These are phyloP conservation scores for Mormyrops attenuatus DNA, from an alignment of 2,797 vertebrate genomes.

Conservation along the genomic window DNA sequence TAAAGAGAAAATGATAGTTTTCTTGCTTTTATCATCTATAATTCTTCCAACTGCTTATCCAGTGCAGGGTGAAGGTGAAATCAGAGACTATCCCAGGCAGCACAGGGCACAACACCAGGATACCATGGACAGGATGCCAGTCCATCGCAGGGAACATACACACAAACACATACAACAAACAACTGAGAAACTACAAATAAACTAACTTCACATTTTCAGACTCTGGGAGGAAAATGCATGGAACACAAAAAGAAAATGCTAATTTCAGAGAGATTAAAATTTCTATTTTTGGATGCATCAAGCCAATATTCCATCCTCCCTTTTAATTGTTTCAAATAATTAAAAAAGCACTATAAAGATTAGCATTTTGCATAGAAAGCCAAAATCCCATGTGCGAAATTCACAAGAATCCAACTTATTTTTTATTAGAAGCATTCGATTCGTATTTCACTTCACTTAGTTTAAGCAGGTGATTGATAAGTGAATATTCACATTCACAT, in stretches of 20 bases:
- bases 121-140: not conserved
- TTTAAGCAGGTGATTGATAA: not conserved
- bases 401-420: not conserved
- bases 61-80: not conserved
- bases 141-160: not conserved
- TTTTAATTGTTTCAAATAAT: not conserved
- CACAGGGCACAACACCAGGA: not conserved
- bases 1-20: not conserved
- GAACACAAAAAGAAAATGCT: not conserved
- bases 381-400: not conserved
- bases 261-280: not conserved
- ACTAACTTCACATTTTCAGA: not conserved
- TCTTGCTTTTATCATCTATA: not conserved
- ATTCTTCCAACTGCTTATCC: not conserved
- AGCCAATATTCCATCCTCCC: not conserved
- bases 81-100: not conserved
- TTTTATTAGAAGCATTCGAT: not conserved
- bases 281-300: not conserved
- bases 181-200: not conserved
- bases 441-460: not conserved
- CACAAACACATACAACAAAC: not conserved
- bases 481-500: not conserved
- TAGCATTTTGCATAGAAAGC: not conserved
- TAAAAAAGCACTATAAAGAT: not conserved
- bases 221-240: not conserved